Evolutionary conservation across 2,113 vertebrate genomes (phyloP).

Genomic region (Tragelaphus strepsiceros): DNA sequence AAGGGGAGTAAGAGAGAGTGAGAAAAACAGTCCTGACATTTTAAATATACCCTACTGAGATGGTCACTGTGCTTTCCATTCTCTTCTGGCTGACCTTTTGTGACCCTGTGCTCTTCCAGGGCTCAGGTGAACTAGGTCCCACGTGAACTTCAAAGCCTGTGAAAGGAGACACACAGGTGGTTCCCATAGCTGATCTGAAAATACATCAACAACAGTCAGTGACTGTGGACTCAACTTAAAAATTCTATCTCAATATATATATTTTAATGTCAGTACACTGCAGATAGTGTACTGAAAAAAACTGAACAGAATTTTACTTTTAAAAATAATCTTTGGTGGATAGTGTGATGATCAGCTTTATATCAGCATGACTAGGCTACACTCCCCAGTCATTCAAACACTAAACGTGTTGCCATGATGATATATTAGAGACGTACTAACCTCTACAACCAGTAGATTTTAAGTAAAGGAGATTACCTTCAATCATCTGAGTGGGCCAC

Average conservation of each 20-base stretch:
- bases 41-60: not conserved
- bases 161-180: not conserved
- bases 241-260: not conserved
- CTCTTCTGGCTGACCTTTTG: not conserved
- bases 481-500: not conserved
- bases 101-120: not conserved
- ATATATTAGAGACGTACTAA: not conserved
- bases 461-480: not conserved
- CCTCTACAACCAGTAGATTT: not conserved
- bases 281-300: not conserved
- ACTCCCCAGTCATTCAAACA: not conserved
- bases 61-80: not conserved
- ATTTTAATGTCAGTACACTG: not conserved
- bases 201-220: not conserved
- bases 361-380: not conserved
- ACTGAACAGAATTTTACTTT: not conserved
- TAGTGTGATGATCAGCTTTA: not conserved
- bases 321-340: not conserved
- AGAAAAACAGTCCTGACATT: not conserved
- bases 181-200: not conserved
- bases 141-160: not conserved
- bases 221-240: not conserved
- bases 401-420: not conserved
- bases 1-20: not conserved
- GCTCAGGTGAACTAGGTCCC: not conserved